phyloP scores from a whole-genome alignment of 2,888 invertebrate genomes.

The Drosophila neutralis region DNA sequence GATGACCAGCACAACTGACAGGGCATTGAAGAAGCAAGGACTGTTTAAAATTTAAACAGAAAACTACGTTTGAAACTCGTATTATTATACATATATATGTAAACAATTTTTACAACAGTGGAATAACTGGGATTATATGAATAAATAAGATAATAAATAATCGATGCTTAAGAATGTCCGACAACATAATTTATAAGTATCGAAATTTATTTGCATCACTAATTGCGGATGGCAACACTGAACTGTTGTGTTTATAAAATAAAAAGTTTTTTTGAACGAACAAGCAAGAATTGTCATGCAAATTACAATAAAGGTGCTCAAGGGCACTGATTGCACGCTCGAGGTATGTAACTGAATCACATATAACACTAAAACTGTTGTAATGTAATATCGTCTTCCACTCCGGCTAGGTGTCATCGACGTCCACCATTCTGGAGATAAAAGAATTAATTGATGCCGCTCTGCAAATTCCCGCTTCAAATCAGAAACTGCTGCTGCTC shows the following conservation, averaged over 20 bases:
- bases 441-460: conserved; percentile 88
- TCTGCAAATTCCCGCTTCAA: conserved; percentile 88
- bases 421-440: conserved; percentile 88
- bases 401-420: conserved; percentile 85
- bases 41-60: background rate
- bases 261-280: conserved; percentile 20
- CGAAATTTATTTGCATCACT: conserved; percentile 39
- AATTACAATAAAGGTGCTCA: conserved; percentile 89
- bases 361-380: background rate
- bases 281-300: conserved; percentile 86
- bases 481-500: conserved; percentile 89
- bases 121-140: background rate
- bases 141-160: background rate
- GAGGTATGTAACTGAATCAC: conserved; percentile 85
- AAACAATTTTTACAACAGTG: background rate
- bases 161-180: conserved; percentile 6
- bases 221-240: conserved; percentile 50
- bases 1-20: background rate
- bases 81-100: background rate
- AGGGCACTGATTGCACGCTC: conserved; percentile 89
- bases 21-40: background rate
- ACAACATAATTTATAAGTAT: conserved; percentile 8
- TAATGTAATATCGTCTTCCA: background rate
- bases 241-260: conserved; percentile 51
- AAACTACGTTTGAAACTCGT: background rate